Evolutionary conservation across 2,113 vertebrate genomes (phyloP), one percentile per base, ranked within the genome.

Genomic region (Galeopterus variegatus): DNA sequence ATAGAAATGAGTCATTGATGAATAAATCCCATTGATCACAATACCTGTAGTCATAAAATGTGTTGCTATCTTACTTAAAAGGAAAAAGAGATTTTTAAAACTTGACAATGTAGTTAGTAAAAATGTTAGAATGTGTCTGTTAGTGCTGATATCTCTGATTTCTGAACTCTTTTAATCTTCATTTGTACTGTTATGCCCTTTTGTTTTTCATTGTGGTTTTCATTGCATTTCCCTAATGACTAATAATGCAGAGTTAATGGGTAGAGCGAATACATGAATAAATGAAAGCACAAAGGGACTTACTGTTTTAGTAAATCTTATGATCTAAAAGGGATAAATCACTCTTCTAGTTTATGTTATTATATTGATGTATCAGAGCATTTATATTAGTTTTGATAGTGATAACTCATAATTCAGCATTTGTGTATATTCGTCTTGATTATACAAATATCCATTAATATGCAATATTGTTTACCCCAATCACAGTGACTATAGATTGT

Each of bases 371-470:
- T n/a, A 85, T 4, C 52, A 73, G 5, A 85, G 6, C 41, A 73
- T 84, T 80, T 79, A 58, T 70, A 24, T 64, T 95, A 52, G 1
- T 95, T 88, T 95, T 81, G 19, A 79, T 76, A 92, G 79, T 87
- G 17, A 85, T 79, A 94, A 81, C 48, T 65, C 33, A 52, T 89
- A 95, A 50, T 15, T 87, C 41, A 76, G 15, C 41, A 81, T 92
- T 60, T 31, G 11, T 54, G 48, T 84, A 21, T 70, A 58, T 52
- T 70, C 87, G 23, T 48, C 31, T 93, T 87, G 45, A 69, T 89
- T 69, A 86, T 60, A 84, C 60, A 93, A 83, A 83, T 72, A 65
- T 5, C 45, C 8, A 91, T 76, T 89, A 69, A 77, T 81, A 81
- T 85, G 26, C 12, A 81, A 41, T 67, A 65, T 41, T 79, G 7